Evolutionary conservation across 2,797 vertebrate genomes (phyloP).

Genomic region (Lateolabrax maculatus): DNA sequence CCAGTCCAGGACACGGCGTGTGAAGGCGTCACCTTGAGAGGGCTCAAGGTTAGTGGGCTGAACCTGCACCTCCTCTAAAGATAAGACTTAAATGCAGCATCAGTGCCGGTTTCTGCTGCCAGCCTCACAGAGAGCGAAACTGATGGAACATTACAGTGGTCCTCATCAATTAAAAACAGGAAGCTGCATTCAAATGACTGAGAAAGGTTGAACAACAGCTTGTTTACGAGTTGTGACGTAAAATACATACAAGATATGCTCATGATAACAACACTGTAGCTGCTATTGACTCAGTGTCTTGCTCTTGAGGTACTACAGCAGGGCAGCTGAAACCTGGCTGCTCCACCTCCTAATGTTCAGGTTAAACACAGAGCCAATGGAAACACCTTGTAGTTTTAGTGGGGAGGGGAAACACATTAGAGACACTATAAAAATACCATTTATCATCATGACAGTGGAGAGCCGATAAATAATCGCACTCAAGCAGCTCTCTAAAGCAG

Average conservation of each 20-base stretch:
- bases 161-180: slow-evolving; percentile 26
- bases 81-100: neutral
- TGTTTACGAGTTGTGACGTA: neutral
- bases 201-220: neutral
- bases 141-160: neutral
- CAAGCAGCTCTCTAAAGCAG: slow-evolving; percentile 50
- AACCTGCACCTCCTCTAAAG: neutral
- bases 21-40: slow-evolving; percentile 23
- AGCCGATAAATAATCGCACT: slow-evolving; percentile 64
- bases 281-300: neutral
- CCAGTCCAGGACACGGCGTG: neutral
- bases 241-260: neutral
- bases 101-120: slow-evolving; percentile 16
- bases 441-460: slow-evolving; percentile 55
- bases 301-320: slow-evolving; percentile 18
- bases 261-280: neutral
- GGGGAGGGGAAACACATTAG: slow-evolving; percentile 41
- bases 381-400: slow-evolving; percentile 32
- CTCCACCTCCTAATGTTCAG: slow-evolving; percentile 12
- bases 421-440: slow-evolving; percentile 56
- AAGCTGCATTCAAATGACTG: neutral
- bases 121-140: neutral
- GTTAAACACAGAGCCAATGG: slow-evolving; percentile 49
- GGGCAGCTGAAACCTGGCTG: neutral
- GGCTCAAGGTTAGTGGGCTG: slow-evolving; percentile 9